phyloP scores from a whole-genome alignment of 2,113 vertebrate genomes.

The Myotis davidii region DNA sequence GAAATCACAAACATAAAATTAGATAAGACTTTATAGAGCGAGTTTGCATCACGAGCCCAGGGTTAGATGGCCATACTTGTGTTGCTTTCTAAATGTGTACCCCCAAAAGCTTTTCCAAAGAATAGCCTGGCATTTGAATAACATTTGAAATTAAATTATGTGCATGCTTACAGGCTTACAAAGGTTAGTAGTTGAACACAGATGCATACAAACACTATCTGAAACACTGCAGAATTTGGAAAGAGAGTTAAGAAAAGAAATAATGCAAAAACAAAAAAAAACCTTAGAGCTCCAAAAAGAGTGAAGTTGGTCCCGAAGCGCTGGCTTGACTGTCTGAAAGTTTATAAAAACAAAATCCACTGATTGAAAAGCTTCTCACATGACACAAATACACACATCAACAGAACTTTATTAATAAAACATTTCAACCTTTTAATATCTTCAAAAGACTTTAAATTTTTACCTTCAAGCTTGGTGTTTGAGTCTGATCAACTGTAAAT shows the following conservation, averaged over 20 bases:
- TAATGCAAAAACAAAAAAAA: conserved; percentile 86
- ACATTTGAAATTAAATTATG: conserved; percentile 63
- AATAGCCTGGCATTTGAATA: conserved; percentile 60
- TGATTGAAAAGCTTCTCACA: conserved; percentile 78
- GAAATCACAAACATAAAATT: conserved; percentile 89
- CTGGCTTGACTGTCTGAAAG: conserved; percentile 90
- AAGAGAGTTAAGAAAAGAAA: conserved; percentile 83
- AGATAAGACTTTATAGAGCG: conserved; percentile 80
- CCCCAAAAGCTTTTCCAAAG: conserved; percentile 74
- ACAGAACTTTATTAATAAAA: conserved; percentile 6
- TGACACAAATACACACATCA: conserved; percentile 69
- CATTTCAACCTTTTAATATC: background rate
- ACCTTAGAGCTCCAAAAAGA: conserved; percentile 91
- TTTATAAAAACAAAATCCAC: conserved; percentile 89
- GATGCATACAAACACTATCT: conserved; percentile 83
- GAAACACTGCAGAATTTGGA: conserved; percentile 79
- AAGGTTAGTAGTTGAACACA: conserved; percentile 84
- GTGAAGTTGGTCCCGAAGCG: conserved; percentile 89
- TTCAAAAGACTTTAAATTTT: conserved; percentile 60
- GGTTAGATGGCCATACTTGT: conserved; percentile 83
- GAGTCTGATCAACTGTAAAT: conserved; percentile 98
- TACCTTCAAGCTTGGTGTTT: conserved; percentile 98
- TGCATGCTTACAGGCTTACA: conserved; percentile 83
- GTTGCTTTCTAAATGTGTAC: conserved; percentile 68
- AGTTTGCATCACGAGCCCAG: conserved; percentile 83